phyloP scores from a whole-genome alignment of 2,113 vertebrate genomes.

The Miniopterus natalensis region DNA sequence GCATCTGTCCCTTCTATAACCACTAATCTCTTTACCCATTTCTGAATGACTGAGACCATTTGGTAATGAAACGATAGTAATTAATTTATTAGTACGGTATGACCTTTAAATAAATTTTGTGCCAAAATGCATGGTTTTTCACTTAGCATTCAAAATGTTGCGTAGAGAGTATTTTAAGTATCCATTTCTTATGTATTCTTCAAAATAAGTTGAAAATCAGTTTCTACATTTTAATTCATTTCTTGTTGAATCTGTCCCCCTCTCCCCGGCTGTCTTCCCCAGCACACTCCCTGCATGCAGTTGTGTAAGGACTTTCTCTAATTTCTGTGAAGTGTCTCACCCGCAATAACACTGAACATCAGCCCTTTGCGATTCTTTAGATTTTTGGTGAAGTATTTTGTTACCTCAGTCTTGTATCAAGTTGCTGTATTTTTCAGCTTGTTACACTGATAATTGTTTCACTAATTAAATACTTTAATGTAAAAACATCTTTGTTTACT shows the following conservation, averaged over 20 bases:
- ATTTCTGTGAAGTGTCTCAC: slow-evolving; percentile 85
- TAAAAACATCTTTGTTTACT: slow-evolving; percentile 87
- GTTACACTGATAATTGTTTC: slow-evolving; percentile 90
- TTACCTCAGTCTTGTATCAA: slow-evolving; percentile 92
- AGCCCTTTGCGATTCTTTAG: slow-evolving; percentile 83
- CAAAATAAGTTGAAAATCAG: slow-evolving; percentile 79
- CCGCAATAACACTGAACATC: slow-evolving; percentile 82
- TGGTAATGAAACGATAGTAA: slow-evolving; percentile 68
- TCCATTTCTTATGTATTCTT: slow-evolving; percentile 78
- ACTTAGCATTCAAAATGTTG: slow-evolving; percentile 86
- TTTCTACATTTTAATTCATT: slow-evolving; percentile 85
- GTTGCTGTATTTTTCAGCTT: slow-evolving; percentile 91
- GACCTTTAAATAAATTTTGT: slow-evolving; percentile 81
- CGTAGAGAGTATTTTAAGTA: slow-evolving; percentile 80
- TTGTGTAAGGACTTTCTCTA: slow-evolving; percentile 86
- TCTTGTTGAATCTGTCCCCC: slow-evolving; percentile 86
- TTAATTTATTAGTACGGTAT: slow-evolving; percentile 78
- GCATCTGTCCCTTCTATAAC: slow-evolving; percentile 5
- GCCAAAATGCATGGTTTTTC: slow-evolving; percentile 90
- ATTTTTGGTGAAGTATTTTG: slow-evolving; percentile 91
- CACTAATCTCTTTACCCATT: slow-evolving; percentile 47
- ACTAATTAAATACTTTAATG: slow-evolving; percentile 89
- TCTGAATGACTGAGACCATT: slow-evolving; percentile 75
- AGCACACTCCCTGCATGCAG: slow-evolving; percentile 88
- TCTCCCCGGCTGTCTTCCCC: slow-evolving; percentile 80